phyloP scores from a whole-genome alignment of 1,140 invertebrate genomes.

The Papilio machaon region DNA sequence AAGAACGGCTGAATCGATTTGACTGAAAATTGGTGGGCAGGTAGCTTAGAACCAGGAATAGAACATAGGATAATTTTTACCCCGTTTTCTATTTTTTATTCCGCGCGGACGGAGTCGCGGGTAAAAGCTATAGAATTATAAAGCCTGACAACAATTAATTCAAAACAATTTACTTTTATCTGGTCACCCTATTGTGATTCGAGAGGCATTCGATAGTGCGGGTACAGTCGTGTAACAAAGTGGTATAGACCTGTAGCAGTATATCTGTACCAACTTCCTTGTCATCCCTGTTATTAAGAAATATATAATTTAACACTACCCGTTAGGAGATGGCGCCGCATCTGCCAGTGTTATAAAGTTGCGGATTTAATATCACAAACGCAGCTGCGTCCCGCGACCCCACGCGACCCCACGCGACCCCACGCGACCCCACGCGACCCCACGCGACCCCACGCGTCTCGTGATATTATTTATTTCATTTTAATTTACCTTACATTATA shows the following conservation, averaged over 20 bases:
- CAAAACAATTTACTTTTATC: neutral
- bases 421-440: neutral
- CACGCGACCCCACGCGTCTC: neutral
- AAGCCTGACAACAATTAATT: neutral
- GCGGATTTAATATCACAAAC: constrained; percentile 37
- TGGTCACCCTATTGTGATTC: constrained; percentile 15
- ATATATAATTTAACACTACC: constrained; percentile 35
- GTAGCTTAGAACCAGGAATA: no score
- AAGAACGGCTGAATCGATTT: no score
- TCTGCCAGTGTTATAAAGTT: constrained; percentile 32
- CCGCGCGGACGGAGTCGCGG: no score
- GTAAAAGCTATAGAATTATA: no score
- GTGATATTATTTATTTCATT: constrained; percentile 23
- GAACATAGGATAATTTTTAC: no score
- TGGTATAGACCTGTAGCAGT: no score
- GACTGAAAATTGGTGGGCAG: no score
- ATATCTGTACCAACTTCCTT: neutral
- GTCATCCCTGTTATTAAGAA: constrained; percentile 28
- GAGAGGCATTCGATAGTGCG: neutral
- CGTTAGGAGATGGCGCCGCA: constrained; percentile 26
- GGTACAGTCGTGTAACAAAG: neutral
- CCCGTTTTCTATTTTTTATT: no score
- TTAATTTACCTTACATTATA: constrained; percentile 36
- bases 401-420: no score
- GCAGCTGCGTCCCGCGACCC: constrained; percentile 2